phyloP scores from a whole-genome alignment of 2,888 invertebrate genomes.

The Scaptomyza parva region DNA sequence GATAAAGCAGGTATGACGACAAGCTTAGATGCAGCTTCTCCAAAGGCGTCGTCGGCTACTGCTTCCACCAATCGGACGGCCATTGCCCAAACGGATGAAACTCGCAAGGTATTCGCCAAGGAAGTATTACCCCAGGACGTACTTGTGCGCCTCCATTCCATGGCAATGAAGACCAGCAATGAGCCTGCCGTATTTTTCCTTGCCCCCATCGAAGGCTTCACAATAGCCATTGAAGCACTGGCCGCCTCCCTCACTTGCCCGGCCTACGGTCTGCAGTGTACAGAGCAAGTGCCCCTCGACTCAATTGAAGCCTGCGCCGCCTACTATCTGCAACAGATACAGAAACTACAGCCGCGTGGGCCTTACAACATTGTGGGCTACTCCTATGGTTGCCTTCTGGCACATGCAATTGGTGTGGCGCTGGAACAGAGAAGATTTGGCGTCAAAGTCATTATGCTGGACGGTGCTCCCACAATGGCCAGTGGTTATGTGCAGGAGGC shows the following conservation, averaged over 20 bases:
- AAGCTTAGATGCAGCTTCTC: slow-evolving; percentile 3
- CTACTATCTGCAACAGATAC: slow-evolving; percentile 90
- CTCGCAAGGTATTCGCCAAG: slow-evolving; percentile 86
- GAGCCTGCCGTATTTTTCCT: slow-evolving; percentile 88
- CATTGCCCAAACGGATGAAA: slow-evolving; percentile 84
- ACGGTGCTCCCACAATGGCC: slow-evolving; percentile 95
- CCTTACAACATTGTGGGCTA: slow-evolving; percentile 97
- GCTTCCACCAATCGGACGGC: slow-evolving; percentile 50
- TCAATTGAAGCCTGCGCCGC: slow-evolving; percentile 90
- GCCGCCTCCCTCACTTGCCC: slow-evolving; percentile 90
- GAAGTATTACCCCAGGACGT: slow-evolving; percentile 92
- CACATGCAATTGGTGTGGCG: slow-evolving; percentile 96
- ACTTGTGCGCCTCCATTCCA: slow-evolving; percentile 88
- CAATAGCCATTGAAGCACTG: slow-evolving; percentile 89
- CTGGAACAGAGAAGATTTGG: slow-evolving; percentile 87
- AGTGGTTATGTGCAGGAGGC: slow-evolving; percentile 90
- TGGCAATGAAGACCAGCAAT: slow-evolving; percentile 79
- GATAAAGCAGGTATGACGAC: slow-evolving; percentile 21
- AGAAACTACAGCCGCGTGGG: slow-evolving; percentile 90
- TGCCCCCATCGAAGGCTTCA: slow-evolving; percentile 96
- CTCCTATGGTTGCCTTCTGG: slow-evolving; percentile 97
- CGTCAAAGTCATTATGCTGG: slow-evolving; percentile 89
- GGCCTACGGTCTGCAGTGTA: slow-evolving; percentile 95
- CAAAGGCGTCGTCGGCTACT: background rate
- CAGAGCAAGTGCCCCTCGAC: slow-evolving; percentile 89